Conservation (phyloP, 2,797 vertebrate species). For the Margarornis squamiger region DNA sequence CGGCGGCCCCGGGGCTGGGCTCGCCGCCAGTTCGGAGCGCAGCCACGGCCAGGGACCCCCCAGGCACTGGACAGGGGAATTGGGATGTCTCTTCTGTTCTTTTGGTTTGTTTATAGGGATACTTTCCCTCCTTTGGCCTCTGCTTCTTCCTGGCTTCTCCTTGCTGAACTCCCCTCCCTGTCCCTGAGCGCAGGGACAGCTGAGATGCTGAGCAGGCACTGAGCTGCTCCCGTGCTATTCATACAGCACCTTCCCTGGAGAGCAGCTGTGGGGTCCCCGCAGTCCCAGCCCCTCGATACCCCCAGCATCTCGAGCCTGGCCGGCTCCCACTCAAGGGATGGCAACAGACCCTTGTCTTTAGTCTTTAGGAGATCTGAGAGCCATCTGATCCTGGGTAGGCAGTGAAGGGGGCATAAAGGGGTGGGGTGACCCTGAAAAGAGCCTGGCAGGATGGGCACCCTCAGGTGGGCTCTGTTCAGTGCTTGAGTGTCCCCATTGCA, state of each 20-base stretch:
- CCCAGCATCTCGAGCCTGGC: fast-evolving
- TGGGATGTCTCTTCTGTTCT: neutral
- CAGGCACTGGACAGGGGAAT: neutral
- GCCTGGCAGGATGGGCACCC: neutral
- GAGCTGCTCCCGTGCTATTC: neutral
- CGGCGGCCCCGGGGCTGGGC: neutral
- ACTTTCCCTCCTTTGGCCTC: neutral
- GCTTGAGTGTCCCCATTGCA: neutral
- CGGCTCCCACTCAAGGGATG: fast-evolving
- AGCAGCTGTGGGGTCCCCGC: neutral
- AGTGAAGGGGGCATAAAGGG: neutral
- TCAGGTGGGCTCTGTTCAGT: fast-evolving
- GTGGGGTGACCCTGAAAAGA: neutral
- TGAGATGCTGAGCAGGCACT: neutral
- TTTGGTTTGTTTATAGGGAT: neutral
- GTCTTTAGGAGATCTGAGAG: neutral
- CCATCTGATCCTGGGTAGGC: too few relatives aligned
- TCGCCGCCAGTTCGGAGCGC: neutral
- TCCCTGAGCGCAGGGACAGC: neutral
- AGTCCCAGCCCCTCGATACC: neutral
- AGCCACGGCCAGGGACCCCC: neutral
- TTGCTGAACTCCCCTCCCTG: neutral
- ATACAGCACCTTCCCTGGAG: neutral
- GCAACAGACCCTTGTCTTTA: neutral
- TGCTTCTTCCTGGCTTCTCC: neutral